A percentile compares a stretch with the other conserved stretches of the same genome.
Conservation (phyloP, 1,140 invertebrate species). For the Pogonomyrmex barbatus region DNA sequence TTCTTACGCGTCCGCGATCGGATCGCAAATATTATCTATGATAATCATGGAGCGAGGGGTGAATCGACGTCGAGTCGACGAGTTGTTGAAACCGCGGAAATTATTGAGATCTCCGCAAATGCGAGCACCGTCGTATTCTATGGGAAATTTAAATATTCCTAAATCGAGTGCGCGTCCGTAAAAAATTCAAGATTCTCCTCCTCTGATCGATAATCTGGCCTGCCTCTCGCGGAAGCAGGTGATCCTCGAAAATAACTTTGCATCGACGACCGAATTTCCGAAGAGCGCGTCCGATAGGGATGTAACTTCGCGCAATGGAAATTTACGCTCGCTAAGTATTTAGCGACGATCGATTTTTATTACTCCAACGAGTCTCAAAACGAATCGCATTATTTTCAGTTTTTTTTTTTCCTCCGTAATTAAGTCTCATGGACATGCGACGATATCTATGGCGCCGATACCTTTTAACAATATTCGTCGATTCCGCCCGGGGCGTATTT, state of each 20-base stretch:
- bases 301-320: not conserved
- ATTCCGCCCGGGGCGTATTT: not conserved
- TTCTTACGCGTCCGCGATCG: not conserved
- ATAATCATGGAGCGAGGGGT: not conserved
- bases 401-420: not conserved
- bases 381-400: not conserved
- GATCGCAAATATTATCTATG: not conserved
- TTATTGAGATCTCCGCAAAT: not conserved
- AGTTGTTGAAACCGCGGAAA: not conserved
- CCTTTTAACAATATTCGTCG: slow-evolving; percentile 21
- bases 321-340: not conserved
- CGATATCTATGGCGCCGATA: slow-evolving; percentile 16
- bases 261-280: not conserved
- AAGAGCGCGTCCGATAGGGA: not conserved
- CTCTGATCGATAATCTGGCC: slow-evolving; percentile 16
- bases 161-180: slow-evolving; percentile 6
- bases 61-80: not conserved
- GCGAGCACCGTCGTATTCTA: not conserved
- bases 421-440: not conserved
- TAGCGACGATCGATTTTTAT: slow-evolving; percentile 7
- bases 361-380: not conserved
- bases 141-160: slow-evolving; percentile 11
- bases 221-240: not conserved
- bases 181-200: slow-evolving; percentile 32
- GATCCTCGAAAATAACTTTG: slow-evolving; percentile 14